Conservation (phyloP, 1,140 invertebrate genomes). For the Brachionus koreanus region DNA sequence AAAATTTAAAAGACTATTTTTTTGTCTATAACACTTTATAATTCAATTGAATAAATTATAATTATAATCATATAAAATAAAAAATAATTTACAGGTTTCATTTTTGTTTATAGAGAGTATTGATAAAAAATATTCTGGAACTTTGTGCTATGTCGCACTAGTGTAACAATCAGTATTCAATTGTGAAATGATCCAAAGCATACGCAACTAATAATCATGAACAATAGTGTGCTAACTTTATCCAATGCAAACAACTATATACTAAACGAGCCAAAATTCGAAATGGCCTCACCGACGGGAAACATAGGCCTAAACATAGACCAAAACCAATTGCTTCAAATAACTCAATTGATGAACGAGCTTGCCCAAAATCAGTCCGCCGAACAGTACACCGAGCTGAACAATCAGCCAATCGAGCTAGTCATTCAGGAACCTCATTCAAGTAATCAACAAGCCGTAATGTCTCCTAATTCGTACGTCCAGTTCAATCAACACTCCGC, state of each 20-base stretch:
- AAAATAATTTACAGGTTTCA: slow-evolving; percentile 9
- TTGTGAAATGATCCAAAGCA: not conserved
- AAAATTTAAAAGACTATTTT: not conserved
- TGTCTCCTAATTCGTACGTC: not conserved
- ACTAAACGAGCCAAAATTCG: not conserved
- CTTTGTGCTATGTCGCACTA: not conserved
- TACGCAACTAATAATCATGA: not conserved
- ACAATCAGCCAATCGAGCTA: not conserved
- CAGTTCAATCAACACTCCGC: not conserved
- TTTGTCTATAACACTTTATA: not conserved
- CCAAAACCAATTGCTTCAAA: slow-evolving; percentile 34
- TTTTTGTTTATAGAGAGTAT: not conserved
- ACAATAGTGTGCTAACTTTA: slow-evolving; percentile 6
- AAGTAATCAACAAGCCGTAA: not conserved
- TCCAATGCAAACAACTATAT: not conserved
- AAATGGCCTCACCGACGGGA: not conserved
- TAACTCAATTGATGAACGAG: slow-evolving; percentile 41
- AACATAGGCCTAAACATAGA: slow-evolving; percentile 5
- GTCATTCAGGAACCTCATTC: not conserved
- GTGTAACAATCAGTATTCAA: not conserved
- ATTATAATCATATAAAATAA: not conserved
- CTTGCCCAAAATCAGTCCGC: not conserved
- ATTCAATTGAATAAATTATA: not conserved
- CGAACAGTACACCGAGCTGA: not conserved
- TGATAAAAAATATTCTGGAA: not conserved